phyloP scores from a whole-genome alignment of 1,140 invertebrate genomes.

The Penaeus indicus region DNA sequence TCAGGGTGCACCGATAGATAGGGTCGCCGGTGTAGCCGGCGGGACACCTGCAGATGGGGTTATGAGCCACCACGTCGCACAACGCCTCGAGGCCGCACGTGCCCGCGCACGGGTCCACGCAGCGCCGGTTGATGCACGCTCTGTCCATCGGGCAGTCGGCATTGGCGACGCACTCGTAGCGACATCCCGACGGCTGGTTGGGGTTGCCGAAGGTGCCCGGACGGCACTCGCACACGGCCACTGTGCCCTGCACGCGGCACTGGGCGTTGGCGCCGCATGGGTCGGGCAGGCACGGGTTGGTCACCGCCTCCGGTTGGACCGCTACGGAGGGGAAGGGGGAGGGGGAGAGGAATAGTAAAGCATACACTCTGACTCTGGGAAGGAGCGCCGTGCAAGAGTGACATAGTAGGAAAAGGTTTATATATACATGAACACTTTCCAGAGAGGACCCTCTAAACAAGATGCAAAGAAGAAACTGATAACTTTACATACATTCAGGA shows the following conservation, averaged over 20 bases:
- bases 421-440: too few relatives aligned
- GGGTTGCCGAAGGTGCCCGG: constrained; percentile 78
- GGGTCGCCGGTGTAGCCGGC: constrained; percentile 85
- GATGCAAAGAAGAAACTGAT: too few relatives aligned
- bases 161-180: constrained; percentile 70
- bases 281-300: constrained; percentile 69
- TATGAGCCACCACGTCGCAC: constrained; percentile 82
- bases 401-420: too few relatives aligned
- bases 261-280: constrained; percentile 85
- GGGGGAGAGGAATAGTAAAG: neutral
- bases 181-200: constrained; percentile 75
- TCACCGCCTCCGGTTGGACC: constrained; percentile 24
- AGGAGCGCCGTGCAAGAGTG: too few relatives aligned
- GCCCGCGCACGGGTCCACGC: constrained; percentile 83
- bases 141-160: constrained; percentile 80
- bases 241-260: constrained; percentile 78
- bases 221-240: constrained; percentile 76
- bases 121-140: constrained; percentile 78
- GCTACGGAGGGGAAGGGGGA: neutral
- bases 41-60: constrained; percentile 68
- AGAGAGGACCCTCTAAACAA: too few relatives aligned
- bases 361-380: neutral
- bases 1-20: constrained; percentile 69
- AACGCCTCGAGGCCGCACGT: constrained; percentile 82
- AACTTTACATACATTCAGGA: too few relatives aligned